phyloP scores from a whole-genome alignment of 1,140 invertebrate species.

The Acromyrmex charruanus region DNA sequence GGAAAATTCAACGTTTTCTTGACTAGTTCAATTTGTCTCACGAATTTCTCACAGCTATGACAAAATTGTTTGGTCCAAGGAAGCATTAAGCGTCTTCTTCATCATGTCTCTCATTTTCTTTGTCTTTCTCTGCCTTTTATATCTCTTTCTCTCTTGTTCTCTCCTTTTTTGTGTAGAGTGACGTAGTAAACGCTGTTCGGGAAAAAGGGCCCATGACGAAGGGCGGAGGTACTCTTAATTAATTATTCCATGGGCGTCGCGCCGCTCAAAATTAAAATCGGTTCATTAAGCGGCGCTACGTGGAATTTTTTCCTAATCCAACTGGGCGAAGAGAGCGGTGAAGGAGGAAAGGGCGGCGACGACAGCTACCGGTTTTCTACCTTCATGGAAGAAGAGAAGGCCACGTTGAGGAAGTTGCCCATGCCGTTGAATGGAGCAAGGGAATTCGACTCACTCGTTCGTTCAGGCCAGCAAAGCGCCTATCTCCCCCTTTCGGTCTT shows the following conservation, averaged over 20 bases:
- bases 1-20: conserved; percentile 48
- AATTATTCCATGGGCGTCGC: conserved; percentile 76
- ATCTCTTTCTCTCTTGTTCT: neutral
- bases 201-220: conserved; percentile 30
- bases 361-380: conserved; percentile 61
- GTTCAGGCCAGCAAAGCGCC: conserved; percentile 15
- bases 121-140: conserved; percentile 19
- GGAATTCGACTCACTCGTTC: conserved; percentile 40
- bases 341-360: neutral
- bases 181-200: neutral
- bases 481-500: conserved; percentile 31
- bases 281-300: conserved; percentile 75
- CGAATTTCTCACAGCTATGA: conserved; percentile 47
- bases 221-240: conserved; percentile 69
- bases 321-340: too few relatives aligned
- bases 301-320: conserved; percentile 74
- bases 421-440: neutral
- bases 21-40: conserved; percentile 53
- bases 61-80: neutral
- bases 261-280: conserved; percentile 77
- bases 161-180: neutral
- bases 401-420: conserved; percentile 7
- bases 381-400: conserved; percentile 22
- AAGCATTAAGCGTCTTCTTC: conserved; percentile 9
- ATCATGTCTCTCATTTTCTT: conserved; percentile 27